Conservation (phyloP, 2,113 vertebrate species). For the Sclerurus mexicanus region DNA sequence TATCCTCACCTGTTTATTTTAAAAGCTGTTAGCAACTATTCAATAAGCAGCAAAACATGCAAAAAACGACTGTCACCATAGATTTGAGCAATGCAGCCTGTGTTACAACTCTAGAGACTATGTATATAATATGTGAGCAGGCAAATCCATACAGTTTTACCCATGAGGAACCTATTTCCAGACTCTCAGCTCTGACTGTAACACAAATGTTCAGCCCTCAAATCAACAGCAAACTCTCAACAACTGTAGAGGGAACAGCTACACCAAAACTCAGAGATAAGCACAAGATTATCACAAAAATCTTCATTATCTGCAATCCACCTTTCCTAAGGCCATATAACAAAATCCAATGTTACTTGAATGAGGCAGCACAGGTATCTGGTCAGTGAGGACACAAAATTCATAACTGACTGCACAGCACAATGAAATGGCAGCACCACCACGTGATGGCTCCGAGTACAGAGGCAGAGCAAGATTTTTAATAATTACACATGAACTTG, state of each 20-base stretch:
- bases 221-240: not conserved
- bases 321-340: not conserved
- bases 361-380: not conserved
- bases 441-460: accelerated
- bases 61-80: not conserved
- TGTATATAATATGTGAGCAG: accelerated
- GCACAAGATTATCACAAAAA: not conserved
- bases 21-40: not conserved
- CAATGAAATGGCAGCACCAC: not conserved
- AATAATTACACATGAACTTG: not conserved
- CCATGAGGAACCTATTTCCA: not conserved
- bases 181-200: not conserved
- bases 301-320: not conserved
- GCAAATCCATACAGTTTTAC: not conserved
- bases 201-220: not conserved
- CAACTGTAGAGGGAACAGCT: not conserved
- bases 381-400: accelerated
- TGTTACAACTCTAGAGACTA: not conserved
- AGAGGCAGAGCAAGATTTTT: not conserved
- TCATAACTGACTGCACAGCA: not conserved
- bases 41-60: not conserved
- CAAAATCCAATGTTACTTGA: not conserved
- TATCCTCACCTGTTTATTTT: not conserved
- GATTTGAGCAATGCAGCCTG: not conserved
- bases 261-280: not conserved